Evolutionary conservation across 2,113 vertebrate genomes (phyloP).

Genomic region (Brienomyrus longianalis): DNA sequence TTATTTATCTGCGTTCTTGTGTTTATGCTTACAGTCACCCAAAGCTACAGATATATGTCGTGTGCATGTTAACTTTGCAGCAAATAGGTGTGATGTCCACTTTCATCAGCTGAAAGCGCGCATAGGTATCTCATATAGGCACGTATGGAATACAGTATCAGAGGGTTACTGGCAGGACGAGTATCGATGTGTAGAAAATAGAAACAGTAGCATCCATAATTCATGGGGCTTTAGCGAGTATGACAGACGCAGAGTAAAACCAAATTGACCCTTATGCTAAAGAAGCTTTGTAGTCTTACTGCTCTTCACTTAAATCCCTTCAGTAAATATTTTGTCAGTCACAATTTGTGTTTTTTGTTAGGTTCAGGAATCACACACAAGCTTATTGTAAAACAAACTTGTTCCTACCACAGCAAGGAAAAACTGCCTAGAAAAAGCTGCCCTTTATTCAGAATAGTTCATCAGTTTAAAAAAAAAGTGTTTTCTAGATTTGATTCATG

Average conservation of each 20-base stretch:
- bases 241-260: constrained; percentile 13
- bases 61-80: neutral
- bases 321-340: constrained; percentile 16
- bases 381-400: neutral
- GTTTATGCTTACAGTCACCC: neutral
- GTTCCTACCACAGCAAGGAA: neutral
- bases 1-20: neutral
- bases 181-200: constrained; percentile 23
- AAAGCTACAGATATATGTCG: neutral
- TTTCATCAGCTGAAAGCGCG: neutral
- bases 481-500: neutral
- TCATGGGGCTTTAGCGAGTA: constrained; percentile 7
- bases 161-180: constrained; percentile 13
- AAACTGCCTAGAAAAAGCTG: neutral
- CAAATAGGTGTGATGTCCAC: neutral
- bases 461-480: neutral
- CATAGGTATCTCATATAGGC: neutral
- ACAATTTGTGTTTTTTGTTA: neutral
- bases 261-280: constrained; percentile 20
- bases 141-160: constrained; percentile 4
- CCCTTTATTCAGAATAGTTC: neutral
- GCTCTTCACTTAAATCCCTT: constrained; percentile 19
- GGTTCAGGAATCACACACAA: neutral
- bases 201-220: constrained; percentile 22
- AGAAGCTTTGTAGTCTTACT: neutral